Evolutionary conservation across 2,113 vertebrate species (phyloP), one percentile per base, ranked within the genome.

Genomic region (Synchiropus splendidus): DNA sequence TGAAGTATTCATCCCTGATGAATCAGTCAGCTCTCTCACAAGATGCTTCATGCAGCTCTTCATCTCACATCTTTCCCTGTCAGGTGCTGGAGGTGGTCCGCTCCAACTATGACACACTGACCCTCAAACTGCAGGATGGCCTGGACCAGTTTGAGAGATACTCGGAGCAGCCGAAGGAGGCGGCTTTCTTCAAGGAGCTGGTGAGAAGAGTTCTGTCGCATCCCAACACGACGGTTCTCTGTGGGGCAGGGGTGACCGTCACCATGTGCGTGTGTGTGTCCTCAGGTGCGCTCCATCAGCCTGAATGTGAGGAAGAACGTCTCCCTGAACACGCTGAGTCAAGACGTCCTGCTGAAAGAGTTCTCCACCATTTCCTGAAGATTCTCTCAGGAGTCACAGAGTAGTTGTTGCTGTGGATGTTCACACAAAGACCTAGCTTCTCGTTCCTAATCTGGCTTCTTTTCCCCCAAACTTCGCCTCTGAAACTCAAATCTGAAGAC

Each of bases 101-200:
- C 16, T 90, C 93, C 70, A 98, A 96, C 85, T 98, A 99, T 0
- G 95, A 99, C 84, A 99, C 95, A 0, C 80, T 99, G 63, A 99
- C 95, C 1, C 80, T 99, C 63, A 99, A 99, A 67, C 87, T 99
- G 32, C 95, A 99, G 76, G 95, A 99, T 0, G 94, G 93, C 6
- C 79, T 99, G 77, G 95, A 99, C 83, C 95, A 99, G 77, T 96
- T 92, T 8, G 95, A 99, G 75, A 87, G 95, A 55, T 99, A 99
- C 70, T 92, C 95, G 0, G 94, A 99, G 77, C 95, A 99, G 79
- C 94, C 97, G 30, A 97, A 89, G 57, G 95, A 99, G 64, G 90
- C 91, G 0, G 85, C 90, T 31, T 98, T 98, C 85, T 98, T 99
- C 81, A 99, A 98, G 72, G 94, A 99, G 58, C 83, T 99, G 90